A percentile compares a stretch with the other conserved stretches of the same genome.
Evolutionary conservation across 35 echinoderm and acorn worm genomes (phyloP).

Genomic region (Holothuria glaberrima): DNA sequence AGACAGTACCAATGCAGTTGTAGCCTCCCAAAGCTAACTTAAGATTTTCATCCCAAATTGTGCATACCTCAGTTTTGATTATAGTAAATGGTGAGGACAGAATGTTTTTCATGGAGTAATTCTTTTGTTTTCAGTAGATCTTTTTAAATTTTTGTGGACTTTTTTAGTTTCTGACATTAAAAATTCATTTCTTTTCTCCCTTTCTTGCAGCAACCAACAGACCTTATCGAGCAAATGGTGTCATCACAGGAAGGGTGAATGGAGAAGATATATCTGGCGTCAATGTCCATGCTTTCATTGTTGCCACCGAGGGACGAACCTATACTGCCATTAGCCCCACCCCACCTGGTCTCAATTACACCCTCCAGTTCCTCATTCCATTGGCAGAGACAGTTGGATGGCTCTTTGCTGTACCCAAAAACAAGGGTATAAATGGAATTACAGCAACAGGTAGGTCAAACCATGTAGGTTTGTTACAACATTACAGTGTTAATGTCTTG

Average conservation of each 20-base stretch:
- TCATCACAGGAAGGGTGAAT: conserved; percentile 76
- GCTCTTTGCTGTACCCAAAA: conserved; percentile 76
- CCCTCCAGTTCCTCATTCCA: conserved; percentile 71
- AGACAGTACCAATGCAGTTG: no score
- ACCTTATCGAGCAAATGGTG: conserved; percentile 67
- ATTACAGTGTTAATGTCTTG: no score
- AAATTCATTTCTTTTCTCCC: not conserved
- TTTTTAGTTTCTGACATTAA: no score
- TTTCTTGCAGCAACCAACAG: conserved; percentile 14
- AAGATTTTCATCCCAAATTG: no score
- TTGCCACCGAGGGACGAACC: conserved; percentile 64
- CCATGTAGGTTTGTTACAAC: no score
- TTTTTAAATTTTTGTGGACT: no score
- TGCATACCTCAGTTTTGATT: no score
- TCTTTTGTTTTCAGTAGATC: no score
- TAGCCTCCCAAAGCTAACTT: no score
- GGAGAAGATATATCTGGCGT: conserved; percentile 34
- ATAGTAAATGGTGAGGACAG: no score
- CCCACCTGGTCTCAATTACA: conserved; percentile 57
- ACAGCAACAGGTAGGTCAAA: conserved; percentile 71
- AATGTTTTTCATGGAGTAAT: no score
- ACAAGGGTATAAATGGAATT: conserved; percentile 89
- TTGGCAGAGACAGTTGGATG: conserved; percentile 75
- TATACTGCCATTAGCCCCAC: conserved; percentile 84
- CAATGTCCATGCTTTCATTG: conserved; percentile 76